A percentile compares a stretch with the other conserved stretches of the same genome.
Conservation (phyloP, 2,888 invertebrate genomes). For the Pristionchus fissidentatus region DNA sequence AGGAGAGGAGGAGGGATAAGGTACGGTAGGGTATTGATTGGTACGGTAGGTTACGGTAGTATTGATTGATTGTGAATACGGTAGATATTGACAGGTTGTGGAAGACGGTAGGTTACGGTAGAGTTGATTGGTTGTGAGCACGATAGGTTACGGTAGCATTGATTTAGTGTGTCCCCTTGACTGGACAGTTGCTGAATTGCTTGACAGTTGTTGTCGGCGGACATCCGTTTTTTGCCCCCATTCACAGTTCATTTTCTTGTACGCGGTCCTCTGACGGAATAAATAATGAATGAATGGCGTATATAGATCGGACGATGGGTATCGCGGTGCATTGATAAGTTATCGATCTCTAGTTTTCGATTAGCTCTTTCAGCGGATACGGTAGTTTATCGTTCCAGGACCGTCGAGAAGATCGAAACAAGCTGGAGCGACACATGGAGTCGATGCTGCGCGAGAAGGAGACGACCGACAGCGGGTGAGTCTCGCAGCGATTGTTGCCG, state of each 20-base stretch:
- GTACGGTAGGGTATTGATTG: not conserved
- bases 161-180: too few relatives aligned
- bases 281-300: not conserved
- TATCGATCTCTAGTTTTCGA: not conserved
- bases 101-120: too few relatives aligned
- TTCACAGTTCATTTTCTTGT: too few relatives aligned
- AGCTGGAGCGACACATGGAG: constrained; percentile 39
- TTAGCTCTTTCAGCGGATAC: not conserved
- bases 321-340: too few relatives aligned
- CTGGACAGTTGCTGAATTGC: too few relatives aligned
- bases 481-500: not conserved
- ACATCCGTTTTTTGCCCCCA: too few relatives aligned
- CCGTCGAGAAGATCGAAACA: not conserved
- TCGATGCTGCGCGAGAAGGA: constrained; percentile 25
- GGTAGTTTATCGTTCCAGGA: constrained; percentile 17
- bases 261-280: too few relatives aligned
- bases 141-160: too few relatives aligned
- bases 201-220: too few relatives aligned
- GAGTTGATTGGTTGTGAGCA: too few relatives aligned
- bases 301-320: too few relatives aligned
- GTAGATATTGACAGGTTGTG: too few relatives aligned
- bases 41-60: not conserved
- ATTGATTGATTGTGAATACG: constrained; percentile 6
- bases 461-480: constrained; percentile 6
- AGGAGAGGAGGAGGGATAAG: constrained; percentile 35